phyloP scores from a whole-genome alignment of 2,797 vertebrate species.

The Calcarius lapponicus region DNA sequence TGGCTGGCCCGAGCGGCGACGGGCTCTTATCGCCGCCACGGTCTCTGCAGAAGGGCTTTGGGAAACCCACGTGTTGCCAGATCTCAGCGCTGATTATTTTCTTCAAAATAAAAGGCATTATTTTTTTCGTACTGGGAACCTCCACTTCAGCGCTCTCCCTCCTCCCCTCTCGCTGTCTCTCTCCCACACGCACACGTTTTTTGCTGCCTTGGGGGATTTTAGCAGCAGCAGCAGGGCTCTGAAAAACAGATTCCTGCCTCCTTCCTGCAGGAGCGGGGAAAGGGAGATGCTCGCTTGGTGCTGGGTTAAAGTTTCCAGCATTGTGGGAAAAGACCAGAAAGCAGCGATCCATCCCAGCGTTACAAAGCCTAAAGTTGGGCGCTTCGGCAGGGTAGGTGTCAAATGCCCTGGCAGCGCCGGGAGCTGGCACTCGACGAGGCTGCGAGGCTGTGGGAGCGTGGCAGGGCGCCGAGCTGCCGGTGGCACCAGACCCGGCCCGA shows the following conservation, averaged over 20 bases:
- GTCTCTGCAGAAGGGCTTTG: constrained; percentile 31
- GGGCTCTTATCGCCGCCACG: background rate
- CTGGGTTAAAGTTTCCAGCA: background rate
- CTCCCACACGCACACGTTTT: background rate
- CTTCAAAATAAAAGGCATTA: constrained; percentile 34
- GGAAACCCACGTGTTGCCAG: constrained; percentile 48
- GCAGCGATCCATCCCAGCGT: background rate
- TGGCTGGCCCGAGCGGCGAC: background rate
- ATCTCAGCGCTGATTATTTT: constrained; percentile 28
- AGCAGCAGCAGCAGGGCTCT: background rate
- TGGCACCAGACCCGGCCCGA: background rate
- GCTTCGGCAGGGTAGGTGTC: background rate
- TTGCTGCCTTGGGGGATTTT: constrained; percentile 40
- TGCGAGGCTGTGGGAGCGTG: background rate
- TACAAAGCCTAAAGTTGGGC: background rate
- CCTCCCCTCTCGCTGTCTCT: background rate
- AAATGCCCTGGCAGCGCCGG: background rate
- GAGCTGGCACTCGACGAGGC: background rate
- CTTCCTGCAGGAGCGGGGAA: background rate
- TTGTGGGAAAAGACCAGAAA: background rate
- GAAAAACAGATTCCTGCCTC: background rate
- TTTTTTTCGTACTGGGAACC: constrained; percentile 34
- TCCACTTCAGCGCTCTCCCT: background rate
- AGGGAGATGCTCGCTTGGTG: background rate
- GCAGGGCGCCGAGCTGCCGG: background rate